Conservation (phyloP, 2,113 vertebrate genomes). For the Ammodytes dubius region DNA sequence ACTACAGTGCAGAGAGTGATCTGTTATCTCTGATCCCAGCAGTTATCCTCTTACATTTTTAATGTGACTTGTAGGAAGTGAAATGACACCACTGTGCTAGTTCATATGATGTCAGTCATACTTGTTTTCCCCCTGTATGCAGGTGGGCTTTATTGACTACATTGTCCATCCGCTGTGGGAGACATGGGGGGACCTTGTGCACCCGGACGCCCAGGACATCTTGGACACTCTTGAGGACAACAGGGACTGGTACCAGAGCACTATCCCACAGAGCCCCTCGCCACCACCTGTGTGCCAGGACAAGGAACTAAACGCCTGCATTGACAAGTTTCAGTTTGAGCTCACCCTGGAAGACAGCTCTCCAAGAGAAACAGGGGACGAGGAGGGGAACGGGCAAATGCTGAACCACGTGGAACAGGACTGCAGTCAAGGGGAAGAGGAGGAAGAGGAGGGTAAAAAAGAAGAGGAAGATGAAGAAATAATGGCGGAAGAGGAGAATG, state of each 20-base stretch:
- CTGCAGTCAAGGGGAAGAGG: constrained; percentile 63
- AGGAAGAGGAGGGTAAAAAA: constrained; percentile 52
- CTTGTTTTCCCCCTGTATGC: constrained; percentile 30
- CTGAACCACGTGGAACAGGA: constrained; percentile 77
- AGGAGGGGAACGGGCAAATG: constrained; percentile 52
- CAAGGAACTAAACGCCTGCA: constrained; percentile 82
- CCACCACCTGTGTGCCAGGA: constrained; percentile 84
- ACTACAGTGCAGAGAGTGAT: constrained; percentile 46
- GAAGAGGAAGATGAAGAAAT: constrained; percentile 59
- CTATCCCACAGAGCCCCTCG: constrained; percentile 92
- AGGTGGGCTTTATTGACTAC: constrained; percentile 97
- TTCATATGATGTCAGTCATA: constrained; percentile 25
- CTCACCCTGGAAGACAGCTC: constrained; percentile 82
- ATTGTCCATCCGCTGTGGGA: constrained; percentile 96
- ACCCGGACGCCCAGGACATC: constrained; percentile 94
- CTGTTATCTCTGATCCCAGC: constrained; percentile 64
- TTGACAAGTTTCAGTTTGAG: constrained; percentile 86
- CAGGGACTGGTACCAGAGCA: constrained; percentile 95
- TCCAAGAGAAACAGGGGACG: constrained; percentile 60
- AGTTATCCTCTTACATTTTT: constrained; percentile 69
- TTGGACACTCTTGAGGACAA: constrained; percentile 94
- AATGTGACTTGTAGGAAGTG: constrained; percentile 54
- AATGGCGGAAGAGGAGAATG: constrained; percentile 75
- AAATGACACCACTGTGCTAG: constrained; percentile 47
- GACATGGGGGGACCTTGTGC: constrained; percentile 94